Evolutionary conservation across 2,888 invertebrate genomes (phyloP), one percentile per base, ranked within the genome.

Genomic region (Heteropelma amictum): DNA sequence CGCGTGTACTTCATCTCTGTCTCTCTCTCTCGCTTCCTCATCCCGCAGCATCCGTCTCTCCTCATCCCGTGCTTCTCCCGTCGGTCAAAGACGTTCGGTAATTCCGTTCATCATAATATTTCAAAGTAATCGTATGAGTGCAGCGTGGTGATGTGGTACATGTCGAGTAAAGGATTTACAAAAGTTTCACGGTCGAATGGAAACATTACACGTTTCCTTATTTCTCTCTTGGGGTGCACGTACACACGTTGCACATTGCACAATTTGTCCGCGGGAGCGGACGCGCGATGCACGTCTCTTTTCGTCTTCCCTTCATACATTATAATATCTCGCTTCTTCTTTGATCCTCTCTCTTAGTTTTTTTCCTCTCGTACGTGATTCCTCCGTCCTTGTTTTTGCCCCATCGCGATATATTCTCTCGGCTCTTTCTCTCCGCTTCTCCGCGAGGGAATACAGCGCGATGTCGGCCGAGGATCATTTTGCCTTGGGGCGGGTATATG

Each of bases 151-250:
- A 68, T 60, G 72, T 40, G 73, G 51, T 54, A 60, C 58, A 56
- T 49, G 54, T n/a, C 54, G 54, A 58, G 65, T n/a, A n/a, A n/a
- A 58, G 67, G 68, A 67, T 61, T 68, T 56, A 72, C 51, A 42
- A 60, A 76, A 76, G 68, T 72, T 73, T 73, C 73, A 76, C 67
- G 75, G 64, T 75, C 68, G 69, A 74, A 69, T 76, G 76, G 76
- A 65, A 76, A 74, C 73, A 79, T 77, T 72, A 70, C 65, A 65
- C 71, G 68, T 75, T 75, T 60, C 40, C 58, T 68, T 68, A 45
- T 65, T 54, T 54, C 40, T 49, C 49, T 65, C 51, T 26, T 47
- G 58, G 47, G 45, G 40, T 26, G 30, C 49, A 42, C 21, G 8
- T 28, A 35, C 12, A 17, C 60, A 61, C 67, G 28, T 8, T 51